These are phyloP conservation scores for Lepidocyrtinus sp. DNA, from an alignment of 2,888 invertebrate species.

Conservation along the genomic window DNA sequence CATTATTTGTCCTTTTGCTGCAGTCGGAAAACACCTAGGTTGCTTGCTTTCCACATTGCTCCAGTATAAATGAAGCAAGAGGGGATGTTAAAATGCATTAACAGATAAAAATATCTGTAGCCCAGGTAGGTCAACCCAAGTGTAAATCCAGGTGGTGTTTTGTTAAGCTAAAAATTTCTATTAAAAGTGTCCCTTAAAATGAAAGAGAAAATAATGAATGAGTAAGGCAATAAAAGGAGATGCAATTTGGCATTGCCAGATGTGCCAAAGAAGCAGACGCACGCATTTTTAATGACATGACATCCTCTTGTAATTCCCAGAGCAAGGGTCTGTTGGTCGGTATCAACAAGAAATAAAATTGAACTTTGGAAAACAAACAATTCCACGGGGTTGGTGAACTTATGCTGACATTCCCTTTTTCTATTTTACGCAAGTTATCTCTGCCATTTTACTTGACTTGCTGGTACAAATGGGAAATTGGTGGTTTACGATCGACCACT, in stretches of 20 bases:
- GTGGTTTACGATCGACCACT: constrained; percentile 27
- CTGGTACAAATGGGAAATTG: constrained; percentile 33
- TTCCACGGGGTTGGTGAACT: constrained; percentile 12
- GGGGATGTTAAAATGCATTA: too few relatives aligned
- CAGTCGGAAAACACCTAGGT: too few relatives aligned
- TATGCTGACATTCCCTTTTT: too few relatives aligned
- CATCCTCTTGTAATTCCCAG: constrained; percentile 14
- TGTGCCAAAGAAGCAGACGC: constrained; percentile 17
- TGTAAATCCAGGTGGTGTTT: too few relatives aligned
- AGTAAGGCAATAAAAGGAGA: constrained; percentile 44
- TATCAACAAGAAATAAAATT: neutral
- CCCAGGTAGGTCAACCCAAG: too few relatives aligned
- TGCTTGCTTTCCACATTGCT: too few relatives aligned
- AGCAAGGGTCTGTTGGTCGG: too few relatives aligned
- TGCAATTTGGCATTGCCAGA: constrained; percentile 49
- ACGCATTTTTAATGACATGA: neutral
- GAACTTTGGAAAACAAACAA: constrained; percentile 2
- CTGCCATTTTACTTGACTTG: constrained; percentile 17
- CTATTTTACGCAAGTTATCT: constrained; percentile 1
- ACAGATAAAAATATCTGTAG: too few relatives aligned
- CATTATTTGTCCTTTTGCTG: too few relatives aligned
- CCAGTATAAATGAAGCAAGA: too few relatives aligned
- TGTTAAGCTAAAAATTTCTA: too few relatives aligned
- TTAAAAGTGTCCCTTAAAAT: too few relatives aligned
- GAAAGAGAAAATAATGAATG: neutral